Evolutionary conservation across 2,797 vertebrate species (phyloP).

Genomic region (Pogoniulus pusillus): DNA sequence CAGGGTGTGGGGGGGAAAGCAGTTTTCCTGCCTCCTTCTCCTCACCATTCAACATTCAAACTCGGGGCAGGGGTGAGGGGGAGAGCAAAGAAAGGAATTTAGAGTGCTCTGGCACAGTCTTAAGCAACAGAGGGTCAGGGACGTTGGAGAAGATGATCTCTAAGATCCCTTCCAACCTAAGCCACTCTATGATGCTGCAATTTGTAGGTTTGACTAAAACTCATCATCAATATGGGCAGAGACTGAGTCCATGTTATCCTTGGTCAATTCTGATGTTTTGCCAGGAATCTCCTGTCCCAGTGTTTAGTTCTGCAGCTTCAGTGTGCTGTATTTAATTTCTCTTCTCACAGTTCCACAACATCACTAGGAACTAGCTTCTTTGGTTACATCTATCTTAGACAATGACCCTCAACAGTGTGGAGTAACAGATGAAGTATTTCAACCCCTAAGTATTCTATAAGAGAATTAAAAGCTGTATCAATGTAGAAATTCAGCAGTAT

Average conservation of each 20-base stretch:
- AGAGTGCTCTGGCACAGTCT: no score
- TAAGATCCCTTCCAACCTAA: no score
- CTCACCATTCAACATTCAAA: no score
- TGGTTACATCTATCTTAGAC: background rate
- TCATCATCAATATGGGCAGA: background rate
- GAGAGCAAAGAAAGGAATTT: no score
- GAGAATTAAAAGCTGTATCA: background rate
- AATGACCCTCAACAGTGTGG: background rate
- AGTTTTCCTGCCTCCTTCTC: no score
- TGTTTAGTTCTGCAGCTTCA: background rate
- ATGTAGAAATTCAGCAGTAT: background rate
- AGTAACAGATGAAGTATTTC: background rate
- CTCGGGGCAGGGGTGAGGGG: no score
- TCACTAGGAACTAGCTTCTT: background rate
- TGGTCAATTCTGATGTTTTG: background rate
- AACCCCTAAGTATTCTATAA: background rate
- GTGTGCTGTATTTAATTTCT: background rate
- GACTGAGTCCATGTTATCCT: background rate
- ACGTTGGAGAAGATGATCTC: no score
- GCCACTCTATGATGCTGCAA: no score
- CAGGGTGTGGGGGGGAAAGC: no score
- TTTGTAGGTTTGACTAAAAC: background rate
- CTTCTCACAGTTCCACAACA: background rate
- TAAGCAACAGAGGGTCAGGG: no score
- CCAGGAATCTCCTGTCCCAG: background rate